phyloP scores from a whole-genome alignment of 2,113 vertebrate species.

The Myotis lucifugus region DNA sequence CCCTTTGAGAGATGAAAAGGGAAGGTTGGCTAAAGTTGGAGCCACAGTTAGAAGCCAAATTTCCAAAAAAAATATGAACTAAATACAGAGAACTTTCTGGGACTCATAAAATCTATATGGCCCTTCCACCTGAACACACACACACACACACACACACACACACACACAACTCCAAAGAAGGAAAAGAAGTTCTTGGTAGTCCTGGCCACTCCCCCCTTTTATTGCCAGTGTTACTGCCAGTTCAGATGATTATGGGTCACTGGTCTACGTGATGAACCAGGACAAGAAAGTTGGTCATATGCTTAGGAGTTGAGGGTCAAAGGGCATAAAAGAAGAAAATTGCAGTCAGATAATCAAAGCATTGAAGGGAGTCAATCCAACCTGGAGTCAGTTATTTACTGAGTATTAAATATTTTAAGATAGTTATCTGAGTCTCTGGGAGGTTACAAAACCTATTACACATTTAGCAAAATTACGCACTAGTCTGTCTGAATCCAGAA shows the following conservation, averaged over 20 bases:
- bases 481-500: neutral
- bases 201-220: neutral
- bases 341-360: neutral
- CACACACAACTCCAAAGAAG: neutral
- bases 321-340: neutral
- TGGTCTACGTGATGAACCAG: neutral
- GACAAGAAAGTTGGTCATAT: neutral
- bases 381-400: neutral
- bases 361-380: neutral
- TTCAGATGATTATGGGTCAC: neutral
- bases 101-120: neutral
- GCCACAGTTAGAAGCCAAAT: neutral
- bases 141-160: no score
- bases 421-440: neutral
- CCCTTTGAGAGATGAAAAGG: neutral
- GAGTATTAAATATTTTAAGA: neutral
- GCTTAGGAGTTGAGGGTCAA: neutral
- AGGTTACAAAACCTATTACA: neutral
- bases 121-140: neutral
- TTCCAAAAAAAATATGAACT: neutral
- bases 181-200: neutral
- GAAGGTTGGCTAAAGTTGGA: neutral
- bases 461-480: neutral
- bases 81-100: neutral
- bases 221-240: neutral